phyloP scores from a whole-genome alignment of 2,888 invertebrate genomes.

The Seladonia tumulorum region DNA sequence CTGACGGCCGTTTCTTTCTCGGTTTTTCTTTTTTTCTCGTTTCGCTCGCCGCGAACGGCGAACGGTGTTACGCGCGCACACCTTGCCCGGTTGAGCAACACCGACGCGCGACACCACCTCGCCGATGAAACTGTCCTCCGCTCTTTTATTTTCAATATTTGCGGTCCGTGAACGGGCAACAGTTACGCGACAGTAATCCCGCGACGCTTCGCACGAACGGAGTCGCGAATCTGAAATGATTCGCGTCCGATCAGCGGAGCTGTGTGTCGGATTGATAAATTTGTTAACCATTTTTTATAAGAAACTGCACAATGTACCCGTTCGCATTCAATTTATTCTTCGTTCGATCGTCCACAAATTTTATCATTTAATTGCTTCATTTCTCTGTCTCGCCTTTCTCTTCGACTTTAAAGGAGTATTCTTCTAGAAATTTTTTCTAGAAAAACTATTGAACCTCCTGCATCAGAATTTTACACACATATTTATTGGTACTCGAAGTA shows the following conservation, averaged over 20 bases:
- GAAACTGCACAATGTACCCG: too few species aligned
- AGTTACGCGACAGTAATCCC: not conserved
- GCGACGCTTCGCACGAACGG: not conserved
- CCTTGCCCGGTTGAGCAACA: not conserved
- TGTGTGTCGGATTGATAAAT: not conserved
- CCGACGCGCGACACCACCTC: not conserved
- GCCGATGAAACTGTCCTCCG: not conserved
- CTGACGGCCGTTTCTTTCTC: constrained; percentile 8
- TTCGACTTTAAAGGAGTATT: too few species aligned
- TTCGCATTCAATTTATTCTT: too few species aligned
- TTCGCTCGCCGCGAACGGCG: not conserved
- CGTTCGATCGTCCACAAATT: too few species aligned
- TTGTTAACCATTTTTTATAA: not conserved
- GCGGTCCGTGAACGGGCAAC: not conserved
- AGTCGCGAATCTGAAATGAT: not conserved
- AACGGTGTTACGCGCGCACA: not conserved
- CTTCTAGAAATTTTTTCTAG: too few species aligned
- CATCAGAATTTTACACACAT: too few species aligned
- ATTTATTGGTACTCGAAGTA: too few species aligned
- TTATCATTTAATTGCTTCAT: too few species aligned
- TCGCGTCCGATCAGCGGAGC: not conserved
- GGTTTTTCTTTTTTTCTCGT: not conserved
- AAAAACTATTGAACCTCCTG: too few species aligned
- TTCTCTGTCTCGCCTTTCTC: too few species aligned
- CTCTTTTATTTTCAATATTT: constrained; percentile 10